Percentiles rank a stretch among this genome's conserved stretches.
Evolutionary conservation across 2,888 invertebrate genomes (phyloP).

Genomic region (Drosophila sordidula): DNA sequence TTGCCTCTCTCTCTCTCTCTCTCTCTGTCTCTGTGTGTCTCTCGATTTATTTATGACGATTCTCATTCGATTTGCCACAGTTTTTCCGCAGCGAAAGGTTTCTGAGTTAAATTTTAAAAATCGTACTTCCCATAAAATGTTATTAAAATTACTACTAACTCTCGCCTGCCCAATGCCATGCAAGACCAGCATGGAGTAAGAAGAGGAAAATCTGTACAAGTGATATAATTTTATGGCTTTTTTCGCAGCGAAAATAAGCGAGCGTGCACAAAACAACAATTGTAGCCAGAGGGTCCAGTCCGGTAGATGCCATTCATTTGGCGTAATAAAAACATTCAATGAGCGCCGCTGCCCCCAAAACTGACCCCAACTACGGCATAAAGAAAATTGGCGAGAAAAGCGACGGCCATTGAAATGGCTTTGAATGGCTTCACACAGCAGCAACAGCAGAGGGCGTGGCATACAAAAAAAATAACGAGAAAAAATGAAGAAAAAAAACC

Average conservation of each 20-base stretch:
- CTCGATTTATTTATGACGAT: conserved; percentile 46
- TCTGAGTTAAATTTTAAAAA: conserved; percentile 23
- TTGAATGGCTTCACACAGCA: conserved; percentile 65
- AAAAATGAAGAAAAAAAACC: conserved; percentile 52
- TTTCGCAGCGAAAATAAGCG: conserved; percentile 48
- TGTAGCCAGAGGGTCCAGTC: conserved; percentile 48
- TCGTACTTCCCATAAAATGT: conserved; percentile 47
- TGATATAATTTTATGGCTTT: conserved; percentile 64
- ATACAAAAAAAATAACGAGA: conserved; percentile 29
- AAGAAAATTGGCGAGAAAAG: conserved; percentile 81
- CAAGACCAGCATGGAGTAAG: not conserved
- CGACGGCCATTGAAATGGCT: conserved; percentile 76
- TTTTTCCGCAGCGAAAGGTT: conserved; percentile 19
- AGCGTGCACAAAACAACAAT: conserved; percentile 36
- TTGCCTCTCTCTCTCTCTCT: conserved; percentile 28
- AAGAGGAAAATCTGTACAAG: conserved; percentile 52
- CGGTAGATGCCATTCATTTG: conserved; percentile 66
- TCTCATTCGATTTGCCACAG: conserved; percentile 20
- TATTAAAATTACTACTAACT: conserved; percentile 57
- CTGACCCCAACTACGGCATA: conserved; percentile 62
- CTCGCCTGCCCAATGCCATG: not conserved
- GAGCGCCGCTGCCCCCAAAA: conserved; percentile 43
- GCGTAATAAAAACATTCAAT: conserved; percentile 78
- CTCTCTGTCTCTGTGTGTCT: not conserved
- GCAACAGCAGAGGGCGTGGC: conserved; percentile 35